These are phyloP conservation scores for Melitaea cinxia DNA, from an alignment of 1,140 invertebrate species.

Conservation along the genomic window DNA sequence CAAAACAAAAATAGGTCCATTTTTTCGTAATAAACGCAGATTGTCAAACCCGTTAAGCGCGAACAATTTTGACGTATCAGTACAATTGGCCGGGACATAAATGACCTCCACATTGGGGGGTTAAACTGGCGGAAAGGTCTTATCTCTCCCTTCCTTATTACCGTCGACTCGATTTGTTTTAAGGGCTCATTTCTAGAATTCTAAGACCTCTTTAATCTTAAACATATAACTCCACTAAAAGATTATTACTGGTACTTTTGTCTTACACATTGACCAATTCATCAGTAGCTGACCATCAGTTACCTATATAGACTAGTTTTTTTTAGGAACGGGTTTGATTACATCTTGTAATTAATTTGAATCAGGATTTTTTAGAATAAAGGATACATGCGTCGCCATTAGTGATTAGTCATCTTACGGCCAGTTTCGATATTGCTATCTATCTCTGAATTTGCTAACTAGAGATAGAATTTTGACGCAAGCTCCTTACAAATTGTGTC, in stretches of 20 bases:
- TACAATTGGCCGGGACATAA: slow-evolving; percentile 13
- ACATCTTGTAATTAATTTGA: no score
- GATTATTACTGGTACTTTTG: background rate
- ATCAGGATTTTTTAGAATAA: no score
- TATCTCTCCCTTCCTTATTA: slow-evolving; percentile 18
- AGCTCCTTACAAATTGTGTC: no score
- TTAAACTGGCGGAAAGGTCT: slow-evolving; percentile 25
- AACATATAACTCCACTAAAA: no score
- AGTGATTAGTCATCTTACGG: no score
- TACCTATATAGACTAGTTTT: no score
- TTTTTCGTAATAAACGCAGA: background rate
- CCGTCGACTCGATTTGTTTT: background rate
- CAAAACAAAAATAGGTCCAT: background rate
- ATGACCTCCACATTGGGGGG: slow-evolving; percentile 5
- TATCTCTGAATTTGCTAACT: no score
- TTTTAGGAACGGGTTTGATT: no score
- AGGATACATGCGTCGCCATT: no score
- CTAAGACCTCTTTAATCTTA: slow-evolving; percentile 4
- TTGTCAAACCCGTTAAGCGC: background rate
- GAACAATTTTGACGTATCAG: slow-evolving; percentile 6
- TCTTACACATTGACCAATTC: background rate
- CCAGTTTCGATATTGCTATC: no score
- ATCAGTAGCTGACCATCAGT: no score
- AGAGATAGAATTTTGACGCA: no score
- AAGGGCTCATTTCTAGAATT: background rate